phyloP scores from a whole-genome alignment of 2,888 invertebrate genomes.

The Geotrupes spiniger region DNA sequence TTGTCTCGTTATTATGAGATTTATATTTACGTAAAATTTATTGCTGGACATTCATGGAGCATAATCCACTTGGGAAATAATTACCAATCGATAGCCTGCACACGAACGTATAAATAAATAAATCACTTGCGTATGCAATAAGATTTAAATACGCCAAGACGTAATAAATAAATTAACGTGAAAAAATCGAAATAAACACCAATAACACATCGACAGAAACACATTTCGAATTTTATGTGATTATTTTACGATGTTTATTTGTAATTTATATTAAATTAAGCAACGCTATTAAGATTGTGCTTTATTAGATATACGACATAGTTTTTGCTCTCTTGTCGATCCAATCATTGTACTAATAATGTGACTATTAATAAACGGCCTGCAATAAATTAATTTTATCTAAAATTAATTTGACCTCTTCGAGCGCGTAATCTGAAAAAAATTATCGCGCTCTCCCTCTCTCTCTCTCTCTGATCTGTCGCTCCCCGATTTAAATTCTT shows the following conservation, averaged over 20 bases:
- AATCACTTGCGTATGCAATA: neutral
- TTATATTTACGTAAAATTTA: too few species aligned
- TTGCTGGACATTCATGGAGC: too few species aligned
- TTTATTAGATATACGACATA: slow-evolving; percentile 17
- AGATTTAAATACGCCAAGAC: neutral
- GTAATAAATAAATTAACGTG: slow-evolving; percentile 13
- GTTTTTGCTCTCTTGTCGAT: slow-evolving; percentile 4
- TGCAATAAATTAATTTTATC: slow-evolving; percentile 23
- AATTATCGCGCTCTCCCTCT: too few species aligned
- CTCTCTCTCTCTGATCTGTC: too few species aligned
- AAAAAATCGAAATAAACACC: neutral
- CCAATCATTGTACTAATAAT: slow-evolving; percentile 12
- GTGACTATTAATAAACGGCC: slow-evolving; percentile 2
- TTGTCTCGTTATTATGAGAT: too few species aligned
- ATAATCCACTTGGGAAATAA: too few species aligned
- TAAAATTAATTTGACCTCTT: slow-evolving; percentile 24
- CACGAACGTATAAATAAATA: too few species aligned
- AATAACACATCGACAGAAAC: slow-evolving; percentile 4
- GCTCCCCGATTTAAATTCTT: too few species aligned
- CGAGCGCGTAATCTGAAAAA: too few species aligned
- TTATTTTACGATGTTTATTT: slow-evolving; percentile 18
- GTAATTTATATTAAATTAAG: slow-evolving; percentile 21
- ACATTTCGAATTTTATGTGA: slow-evolving; percentile 5
- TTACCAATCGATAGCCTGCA: too few species aligned
- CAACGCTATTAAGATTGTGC: slow-evolving; percentile 18